Evolutionary conservation across 2,797 vertebrate species (phyloP), one percentile per base, ranked within the genome.

Genomic region (Scolopax rusticola): DNA sequence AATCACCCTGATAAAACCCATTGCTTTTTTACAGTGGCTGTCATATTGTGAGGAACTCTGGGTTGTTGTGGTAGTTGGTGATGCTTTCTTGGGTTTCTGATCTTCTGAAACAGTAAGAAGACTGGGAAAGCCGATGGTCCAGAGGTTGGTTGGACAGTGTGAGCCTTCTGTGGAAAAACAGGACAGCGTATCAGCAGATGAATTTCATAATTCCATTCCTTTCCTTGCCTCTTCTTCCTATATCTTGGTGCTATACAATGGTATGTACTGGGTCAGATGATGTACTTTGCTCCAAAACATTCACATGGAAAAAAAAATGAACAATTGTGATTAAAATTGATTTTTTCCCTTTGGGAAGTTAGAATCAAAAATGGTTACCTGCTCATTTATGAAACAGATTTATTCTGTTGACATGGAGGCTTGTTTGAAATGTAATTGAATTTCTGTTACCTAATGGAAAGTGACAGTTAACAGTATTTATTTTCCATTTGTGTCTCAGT

Each of bases 341-440:
- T 99, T 99, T 99, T 98, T 98, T 97, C 98, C 98, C 98, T 98
- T 98, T 98, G 98, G 98, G 99, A 99, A 98, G 98, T 98, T 98
- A 98, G 98, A 99, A 99, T 99, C 98, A 99, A 99, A 99, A 99
- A 99, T 98, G 98, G 98, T 99, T 99, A 99, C 98, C 98, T 98
- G 98, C 98, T 99, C 99, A 99, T 99, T 99, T 99, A 99, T 98
- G 98, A 98, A 99, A 98, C 98, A 98, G 98, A 99, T 99, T 99
- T 98, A 98, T 98, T 98, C 98, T 98, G 98, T 99, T 99, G 99
- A 99, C 99, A 99, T 99, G 99, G 99, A 99, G 98, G 98, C 98
- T 98, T 98, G 98, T 99, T 99, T 99, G 99, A 99, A 99, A 99
- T 99, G 98, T 99, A 99, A 99, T 99, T 99, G 99, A 99, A 99